A percentile compares a stretch with the other conserved stretches of the same genome.
These are phyloP conservation scores for Meganola albula DNA, from an alignment of 2,888 invertebrate species.

Conservation along the genomic window DNA sequence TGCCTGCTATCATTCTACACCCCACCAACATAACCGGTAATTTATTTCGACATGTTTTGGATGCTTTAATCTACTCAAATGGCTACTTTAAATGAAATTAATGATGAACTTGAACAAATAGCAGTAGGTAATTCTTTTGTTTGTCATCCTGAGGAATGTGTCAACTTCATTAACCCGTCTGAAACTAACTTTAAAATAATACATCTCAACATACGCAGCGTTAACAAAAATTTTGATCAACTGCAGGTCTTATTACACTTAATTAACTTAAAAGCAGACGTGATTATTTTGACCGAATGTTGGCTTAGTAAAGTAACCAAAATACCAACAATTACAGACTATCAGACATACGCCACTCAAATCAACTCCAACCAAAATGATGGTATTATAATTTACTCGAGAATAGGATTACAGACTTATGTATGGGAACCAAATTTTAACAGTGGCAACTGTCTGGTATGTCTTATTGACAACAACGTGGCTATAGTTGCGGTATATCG, in stretches of 20 bases:
- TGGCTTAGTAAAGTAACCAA: conserved; percentile 2
- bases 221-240: conserved; percentile 2
- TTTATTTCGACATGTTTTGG: neutral
- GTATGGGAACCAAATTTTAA: conserved; percentile 1
- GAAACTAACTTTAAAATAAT: neutral
- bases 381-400: conserved; percentile 1
- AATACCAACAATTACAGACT: neutral
- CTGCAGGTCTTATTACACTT: neutral
- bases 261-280: neutral
- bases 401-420: neutral
- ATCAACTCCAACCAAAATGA: neutral
- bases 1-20: neutral
- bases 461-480: conserved; percentile 1
- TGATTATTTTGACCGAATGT: conserved; percentile 1
- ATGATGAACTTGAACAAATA: conserved; percentile 2
- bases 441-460: conserved; percentile 2
- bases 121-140: neutral
- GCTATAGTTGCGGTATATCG: conserved; percentile 3
- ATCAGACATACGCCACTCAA: neutral
- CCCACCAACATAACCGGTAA: neutral
- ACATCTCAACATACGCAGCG: conserved; percentile 1
- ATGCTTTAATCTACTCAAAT: too few relatives aligned
- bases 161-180: neutral
- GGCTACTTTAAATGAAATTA: conserved; percentile 3
- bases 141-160: conserved; percentile 3